Evolutionary conservation across 1,140 invertebrate species (phyloP).

Genomic region (Drosophila kohkoa): DNA sequence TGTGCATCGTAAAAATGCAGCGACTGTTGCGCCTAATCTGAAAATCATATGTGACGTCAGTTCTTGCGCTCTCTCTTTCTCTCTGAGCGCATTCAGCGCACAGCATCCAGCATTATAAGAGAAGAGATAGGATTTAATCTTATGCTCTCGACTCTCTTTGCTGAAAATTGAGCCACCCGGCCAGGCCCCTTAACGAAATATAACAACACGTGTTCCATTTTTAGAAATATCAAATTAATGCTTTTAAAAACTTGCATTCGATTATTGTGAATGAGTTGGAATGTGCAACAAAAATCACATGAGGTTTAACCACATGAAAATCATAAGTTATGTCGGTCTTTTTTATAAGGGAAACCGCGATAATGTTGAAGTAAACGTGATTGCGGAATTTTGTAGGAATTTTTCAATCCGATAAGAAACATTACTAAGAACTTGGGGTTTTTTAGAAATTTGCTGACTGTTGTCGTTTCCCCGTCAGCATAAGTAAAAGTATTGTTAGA

Average conservation of each 20-base stretch:
- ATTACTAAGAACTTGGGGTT: neutral
- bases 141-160: conserved; percentile 5
- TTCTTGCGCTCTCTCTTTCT: conserved; percentile 4
- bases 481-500: conserved; percentile 20
- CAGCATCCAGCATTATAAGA: conserved; percentile 21
- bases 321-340: neutral
- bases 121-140: neutral
- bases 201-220: conserved; percentile 60
- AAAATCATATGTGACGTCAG: conserved; percentile 25
- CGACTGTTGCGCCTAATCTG: conserved; percentile 7
- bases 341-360: neutral
- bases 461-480: neutral
- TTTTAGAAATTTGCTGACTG: neutral
- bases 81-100: conserved; percentile 35
- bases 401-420: conserved; percentile 3
- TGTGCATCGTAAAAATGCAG: neutral
- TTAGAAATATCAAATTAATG: conserved; percentile 25
- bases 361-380: neutral
- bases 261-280: neutral
- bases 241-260: conserved; percentile 8
- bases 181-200: conserved; percentile 49
- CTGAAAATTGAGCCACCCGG: conserved; percentile 44
- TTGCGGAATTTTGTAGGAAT: neutral
- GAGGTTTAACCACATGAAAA: neutral
- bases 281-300: neutral